Conservation (phyloP, 2,113 vertebrate species). For the Rattus rattus region DNA sequence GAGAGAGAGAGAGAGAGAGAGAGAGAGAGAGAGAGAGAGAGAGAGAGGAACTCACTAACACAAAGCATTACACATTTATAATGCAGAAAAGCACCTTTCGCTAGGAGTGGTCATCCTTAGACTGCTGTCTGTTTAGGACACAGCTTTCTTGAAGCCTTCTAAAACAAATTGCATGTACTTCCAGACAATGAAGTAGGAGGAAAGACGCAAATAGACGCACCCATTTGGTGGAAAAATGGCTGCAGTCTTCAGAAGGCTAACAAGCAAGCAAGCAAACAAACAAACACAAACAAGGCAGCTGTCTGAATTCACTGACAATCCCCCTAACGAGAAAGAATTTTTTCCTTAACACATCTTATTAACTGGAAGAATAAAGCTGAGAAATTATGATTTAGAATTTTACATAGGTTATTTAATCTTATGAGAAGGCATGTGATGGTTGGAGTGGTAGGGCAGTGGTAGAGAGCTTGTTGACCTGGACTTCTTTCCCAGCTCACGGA, state of each 20-base stretch:
- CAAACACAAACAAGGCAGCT: not conserved
- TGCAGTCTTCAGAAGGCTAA: not conserved
- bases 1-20: too few species aligned
- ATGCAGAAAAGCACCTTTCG: slow-evolving; percentile 50
- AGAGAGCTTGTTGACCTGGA: not conserved
- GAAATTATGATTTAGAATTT: slow-evolving; percentile 14
- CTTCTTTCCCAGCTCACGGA: not conserved
- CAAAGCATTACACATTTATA: slow-evolving; percentile 33
- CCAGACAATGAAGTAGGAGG: not conserved
- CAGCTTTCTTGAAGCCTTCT: not conserved
- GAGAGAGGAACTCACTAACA: slow-evolving; percentile 48
- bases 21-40: not conserved
- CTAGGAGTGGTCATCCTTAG: slow-evolving; percentile 15
- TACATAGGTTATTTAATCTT: slow-evolving; percentile 28
- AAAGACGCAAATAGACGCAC: not conserved
- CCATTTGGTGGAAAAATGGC: not conserved
- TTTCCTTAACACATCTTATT: slow-evolving; percentile 34
- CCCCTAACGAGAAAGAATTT: not conserved
- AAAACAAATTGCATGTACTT: slow-evolving; percentile 41
- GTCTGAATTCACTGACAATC: not conserved
- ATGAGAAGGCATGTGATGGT: not conserved
- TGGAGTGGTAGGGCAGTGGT: not conserved
- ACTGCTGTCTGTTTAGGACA: not conserved
- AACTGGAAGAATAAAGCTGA: not conserved
- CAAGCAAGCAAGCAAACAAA: not conserved